Evolutionary conservation across 1,140 invertebrate species (phyloP), one percentile per base, ranked within the genome.

Genomic region (Drosophila orena): DNA sequence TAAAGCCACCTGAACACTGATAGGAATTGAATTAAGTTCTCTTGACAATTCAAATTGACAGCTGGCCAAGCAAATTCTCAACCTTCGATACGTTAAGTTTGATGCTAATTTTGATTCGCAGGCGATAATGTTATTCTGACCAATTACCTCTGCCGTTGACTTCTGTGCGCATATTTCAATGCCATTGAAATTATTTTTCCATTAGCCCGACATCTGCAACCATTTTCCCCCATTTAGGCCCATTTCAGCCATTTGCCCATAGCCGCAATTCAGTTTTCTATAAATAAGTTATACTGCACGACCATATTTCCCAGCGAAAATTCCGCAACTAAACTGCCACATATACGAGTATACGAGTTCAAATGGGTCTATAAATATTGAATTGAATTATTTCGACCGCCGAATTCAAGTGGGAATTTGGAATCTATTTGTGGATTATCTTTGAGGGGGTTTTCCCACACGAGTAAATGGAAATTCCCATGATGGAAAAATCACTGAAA

Each of bases 341-440:
- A 38, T 27, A 66, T 50, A n/a, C n/a, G n/a, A n/a, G n/a, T n/a
- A 49, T 37, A 49, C 38, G 24, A 27, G 2, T 11, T 43, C 22
- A 76, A 86, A 88, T 69, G 57, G 74, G 34, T 52, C 78, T 58
- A 79, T 88, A 86, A 81, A 88, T 81, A 76, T 79, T 88, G 61
- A 86, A 88, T 88, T 70, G 79, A 77, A 61, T 75, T 57, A 55
- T 66, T 58, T 62, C 66, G 22, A 53, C 42, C 46, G 64, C 38
- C 35, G 15, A 8, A 60, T 49, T 69, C 55, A 50, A 68, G 64
- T 65, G 64, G 59, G 27, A 58, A 49, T 60, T 42, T 55, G 43
- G 22, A 14, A 70, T 57, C 68, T 70, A 71, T 70, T 70, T 71
- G 68, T 15, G 43, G 64, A 37, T 35, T 30, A 43, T 65, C 30